Evolutionary conservation across 2,797 vertebrate genomes (phyloP).

Genomic region (Sternarchorhynchus goeldii): DNA sequence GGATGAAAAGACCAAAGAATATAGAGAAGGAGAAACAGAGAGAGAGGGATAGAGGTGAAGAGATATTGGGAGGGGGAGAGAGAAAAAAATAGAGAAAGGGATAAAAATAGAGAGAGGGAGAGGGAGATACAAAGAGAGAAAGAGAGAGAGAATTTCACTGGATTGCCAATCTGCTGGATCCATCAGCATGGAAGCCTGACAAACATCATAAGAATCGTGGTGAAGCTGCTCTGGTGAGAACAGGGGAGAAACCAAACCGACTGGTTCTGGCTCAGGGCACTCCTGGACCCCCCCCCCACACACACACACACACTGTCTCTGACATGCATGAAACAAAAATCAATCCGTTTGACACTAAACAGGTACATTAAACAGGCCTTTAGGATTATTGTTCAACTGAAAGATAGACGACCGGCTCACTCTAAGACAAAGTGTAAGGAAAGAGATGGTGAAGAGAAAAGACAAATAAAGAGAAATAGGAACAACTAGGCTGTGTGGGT

Average conservation of each 20-base stretch:
- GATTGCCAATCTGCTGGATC: conserved; percentile 44
- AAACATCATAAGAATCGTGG: conserved; percentile 31
- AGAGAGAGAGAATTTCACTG: background rate
- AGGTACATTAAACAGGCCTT: conserved; percentile 49
- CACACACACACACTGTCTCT: conserved; percentile 44
- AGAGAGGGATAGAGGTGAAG: too few species aligned
- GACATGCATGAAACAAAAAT: conserved; percentile 47
- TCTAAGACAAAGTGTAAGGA: conserved; percentile 11
- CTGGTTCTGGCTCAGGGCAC: conserved; percentile 42
- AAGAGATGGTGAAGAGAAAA: conserved; percentile 2
- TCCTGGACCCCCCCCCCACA: conserved; percentile 38
- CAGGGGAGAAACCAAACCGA: conserved; percentile 43
- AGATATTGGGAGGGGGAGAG: too few species aligned
- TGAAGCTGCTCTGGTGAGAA: conserved; percentile 23
- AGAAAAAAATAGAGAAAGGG: too few species aligned
- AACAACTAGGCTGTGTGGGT: background rate
- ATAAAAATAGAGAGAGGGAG: too few species aligned
- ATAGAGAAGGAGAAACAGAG: too few species aligned
- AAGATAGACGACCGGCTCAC: conserved; percentile 17
- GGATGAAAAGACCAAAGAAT: too few species aligned
- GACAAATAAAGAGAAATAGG: background rate
- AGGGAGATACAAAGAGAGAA: too few species aligned
- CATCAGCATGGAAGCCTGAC: conserved; percentile 44
- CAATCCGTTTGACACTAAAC: conserved; percentile 50
- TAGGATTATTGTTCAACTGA: conserved; percentile 53